Evolutionary conservation across 35 echinoderm and acorn worm species (phyloP).

Genomic region (Lytechinus pictus): DNA sequence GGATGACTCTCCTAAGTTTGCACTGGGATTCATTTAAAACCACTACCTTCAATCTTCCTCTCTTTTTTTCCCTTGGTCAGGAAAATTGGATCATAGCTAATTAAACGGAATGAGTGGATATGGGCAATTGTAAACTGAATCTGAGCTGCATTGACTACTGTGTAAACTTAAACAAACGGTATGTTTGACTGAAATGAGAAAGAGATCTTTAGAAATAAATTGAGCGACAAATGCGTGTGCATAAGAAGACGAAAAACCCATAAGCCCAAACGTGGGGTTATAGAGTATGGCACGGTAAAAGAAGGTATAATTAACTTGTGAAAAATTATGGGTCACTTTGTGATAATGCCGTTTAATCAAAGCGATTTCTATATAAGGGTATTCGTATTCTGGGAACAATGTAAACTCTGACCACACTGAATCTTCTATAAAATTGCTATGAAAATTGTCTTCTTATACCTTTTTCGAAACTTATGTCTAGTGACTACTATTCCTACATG

Average conservation of each 20-base stretch:
- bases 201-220: neutral
- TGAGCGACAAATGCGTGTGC: neutral
- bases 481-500: no score
- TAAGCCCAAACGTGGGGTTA: neutral
- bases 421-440: neutral
- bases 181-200: neutral
- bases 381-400: neutral
- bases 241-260: neutral
- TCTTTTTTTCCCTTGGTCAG: neutral
- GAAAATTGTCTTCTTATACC: no score
- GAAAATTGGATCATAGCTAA: constrained; percentile 35
- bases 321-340: neutral
- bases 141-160: neutral
- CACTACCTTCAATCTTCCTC: neutral
- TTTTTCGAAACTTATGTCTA: no score
- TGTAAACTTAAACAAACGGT: constrained; percentile 43
- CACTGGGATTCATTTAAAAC: neutral
- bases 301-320: neutral
- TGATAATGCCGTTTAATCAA: neutral
- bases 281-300: neutral
- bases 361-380: neutral
- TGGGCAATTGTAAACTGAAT: neutral
- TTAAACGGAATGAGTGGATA: constrained; percentile 30
- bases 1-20: neutral
- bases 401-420: neutral